Base-by-base conservation (phyloP, 2,797 vertebrate genomes). In the Propithecus perrieri region DNA sequence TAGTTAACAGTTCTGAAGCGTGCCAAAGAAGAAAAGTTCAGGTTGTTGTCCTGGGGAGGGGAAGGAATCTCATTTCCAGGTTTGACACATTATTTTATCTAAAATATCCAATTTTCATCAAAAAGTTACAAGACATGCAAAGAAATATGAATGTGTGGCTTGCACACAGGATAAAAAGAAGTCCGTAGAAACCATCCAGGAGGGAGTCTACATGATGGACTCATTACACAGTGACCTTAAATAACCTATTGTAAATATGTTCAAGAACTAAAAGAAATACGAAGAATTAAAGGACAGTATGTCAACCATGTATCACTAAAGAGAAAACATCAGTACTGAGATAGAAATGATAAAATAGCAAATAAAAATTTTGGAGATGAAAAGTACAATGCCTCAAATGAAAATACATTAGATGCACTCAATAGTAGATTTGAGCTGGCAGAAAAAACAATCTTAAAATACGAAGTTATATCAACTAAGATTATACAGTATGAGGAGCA, bases 251-350 rank as follows among this genome's bases (percentile, higher is more conserved):
- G 69, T 46, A 69, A 89, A 75, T 41, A 48, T n/a, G 6, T 90
- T 61, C 9, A 83, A 89, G 41, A 50, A 65, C n/a, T 57, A 65
- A 80, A 84, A 76, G 7, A 89, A 89, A 35, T 71, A 46, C 61
- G 48, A 86, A 78, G 33, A 94, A 85, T 83, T 96, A 81, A 72
- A 91, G 57, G 33, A 85, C 4, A 91, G 12, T 55, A 43, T 93
- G 30, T 22, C 6, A 84, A n/a, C 28, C 12, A 10, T 92, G 65
- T 94, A 5, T 65, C n/a, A 71, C 30, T 67, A 93, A 92, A 74
- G 53, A 85, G 41, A 75, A 89, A 85, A 88, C 72, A 76, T 26
- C 33, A 53, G 8, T 74, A 55, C 48, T 72, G 74, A 65, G 15
- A 78, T 72, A 71, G 15, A 86, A 96, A 85, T 63, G 7, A 20